Percentiles rank a stretch among this genome's conserved stretches.
Evolutionary conservation across 2,113 vertebrate genomes (phyloP).

Genomic region (Pachypanchax playfairii): DNA sequence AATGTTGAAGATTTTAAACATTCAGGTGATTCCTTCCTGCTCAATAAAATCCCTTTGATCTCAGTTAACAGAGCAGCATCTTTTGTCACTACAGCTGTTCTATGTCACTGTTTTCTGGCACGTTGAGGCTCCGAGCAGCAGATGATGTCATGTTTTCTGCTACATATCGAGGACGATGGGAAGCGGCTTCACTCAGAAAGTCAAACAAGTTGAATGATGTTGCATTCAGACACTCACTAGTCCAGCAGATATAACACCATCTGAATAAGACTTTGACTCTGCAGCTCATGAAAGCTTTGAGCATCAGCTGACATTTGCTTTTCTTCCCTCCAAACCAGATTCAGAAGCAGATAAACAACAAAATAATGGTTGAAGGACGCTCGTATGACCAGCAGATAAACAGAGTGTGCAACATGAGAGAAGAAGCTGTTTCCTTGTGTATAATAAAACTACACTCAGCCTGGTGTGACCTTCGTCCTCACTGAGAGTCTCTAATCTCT

Average conservation of each 20-base stretch:
- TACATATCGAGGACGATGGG: background rate
- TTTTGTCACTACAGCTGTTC: too few species aligned
- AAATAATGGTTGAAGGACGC: slow-evolving; percentile 12
- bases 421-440: background rate
- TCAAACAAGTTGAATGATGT: too few species aligned
- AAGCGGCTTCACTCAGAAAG: too few species aligned
- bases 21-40: background rate
- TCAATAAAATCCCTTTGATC: slow-evolving; percentile 15
- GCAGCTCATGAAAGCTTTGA: slow-evolving; percentile 6
- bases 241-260: background rate
- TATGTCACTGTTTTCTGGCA: slow-evolving; percentile 11
- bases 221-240: too few species aligned
- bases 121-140: slow-evolving; percentile 37
- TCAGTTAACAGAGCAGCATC: slow-evolving; percentile 4
- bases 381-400: slow-evolving; percentile 4
- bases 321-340: background rate
- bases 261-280: background rate
- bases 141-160: slow-evolving; percentile 30
- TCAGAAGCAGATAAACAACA: slow-evolving; percentile 3
- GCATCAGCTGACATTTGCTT: slow-evolving; percentile 16
- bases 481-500: slow-evolving; percentile 20
- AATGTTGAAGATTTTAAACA: slow-evolving; percentile 13
- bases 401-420: background rate
- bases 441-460: slow-evolving; percentile 7
- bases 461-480: slow-evolving; percentile 25